These are phyloP conservation scores for Nasua narica DNA, from an alignment of 2,797 vertebrate genomes.

Conservation along the genomic window DNA sequence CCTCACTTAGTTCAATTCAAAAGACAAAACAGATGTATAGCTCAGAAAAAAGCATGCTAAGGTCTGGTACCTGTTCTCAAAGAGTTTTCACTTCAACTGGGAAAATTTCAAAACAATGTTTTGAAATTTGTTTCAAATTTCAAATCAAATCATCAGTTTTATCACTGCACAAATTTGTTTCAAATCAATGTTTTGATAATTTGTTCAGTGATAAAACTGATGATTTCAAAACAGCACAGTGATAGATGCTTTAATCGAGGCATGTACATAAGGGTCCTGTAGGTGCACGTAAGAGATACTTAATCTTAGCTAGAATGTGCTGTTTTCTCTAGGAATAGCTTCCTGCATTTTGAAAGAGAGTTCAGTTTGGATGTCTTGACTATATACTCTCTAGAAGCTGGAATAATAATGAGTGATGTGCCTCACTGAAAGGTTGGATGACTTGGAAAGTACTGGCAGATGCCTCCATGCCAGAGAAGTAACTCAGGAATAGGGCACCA, in stretches of 20 bases:
- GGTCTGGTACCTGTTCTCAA: neutral
- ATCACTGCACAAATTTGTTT: no score
- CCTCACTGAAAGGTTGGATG: neutral
- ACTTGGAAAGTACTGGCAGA: neutral
- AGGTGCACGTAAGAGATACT: neutral
- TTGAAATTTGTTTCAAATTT: no score
- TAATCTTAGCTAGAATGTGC: neutral
- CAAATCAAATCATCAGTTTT: no score
- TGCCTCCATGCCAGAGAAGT: neutral
- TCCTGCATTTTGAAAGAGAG: neutral
- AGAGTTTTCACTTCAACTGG: neutral
- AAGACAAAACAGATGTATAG: neutral
- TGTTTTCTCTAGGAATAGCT: neutral
- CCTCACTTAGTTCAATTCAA: neutral
- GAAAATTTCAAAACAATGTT: neutral
- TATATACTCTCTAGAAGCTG: neutral
- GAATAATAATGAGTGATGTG: neutral
- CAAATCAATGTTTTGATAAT: neutral
- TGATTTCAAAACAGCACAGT: neutral
- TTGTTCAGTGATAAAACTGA: neutral
- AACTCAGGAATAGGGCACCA: neutral
- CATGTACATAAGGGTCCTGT: neutral
- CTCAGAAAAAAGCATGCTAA: neutral
- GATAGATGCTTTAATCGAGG: neutral
- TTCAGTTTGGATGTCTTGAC: neutral